These are phyloP conservation scores for Periphyllus acericola DNA, from an alignment of 2,888 invertebrate species.

Conservation along the genomic window DNA sequence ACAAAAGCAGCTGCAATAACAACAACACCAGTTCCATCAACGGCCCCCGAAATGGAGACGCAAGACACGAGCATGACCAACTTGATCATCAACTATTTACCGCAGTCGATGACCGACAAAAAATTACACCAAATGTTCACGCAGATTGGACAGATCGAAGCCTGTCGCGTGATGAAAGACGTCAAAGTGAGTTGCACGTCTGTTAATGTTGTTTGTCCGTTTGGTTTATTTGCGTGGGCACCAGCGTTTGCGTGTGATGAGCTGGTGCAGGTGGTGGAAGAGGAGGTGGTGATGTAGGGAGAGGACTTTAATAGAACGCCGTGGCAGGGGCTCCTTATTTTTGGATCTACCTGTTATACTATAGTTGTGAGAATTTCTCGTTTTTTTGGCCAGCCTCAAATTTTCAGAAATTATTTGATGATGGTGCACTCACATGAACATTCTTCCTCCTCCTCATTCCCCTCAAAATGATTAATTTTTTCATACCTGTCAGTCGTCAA, in stretches of 20 bases:
- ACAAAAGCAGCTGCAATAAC: background rate
- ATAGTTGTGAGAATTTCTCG: too few species aligned
- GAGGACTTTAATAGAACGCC: background rate
- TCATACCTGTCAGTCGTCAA: too few species aligned
- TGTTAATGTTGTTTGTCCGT: background rate
- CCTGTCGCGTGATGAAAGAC: slow-evolving; percentile 91
- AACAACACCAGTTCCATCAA: background rate
- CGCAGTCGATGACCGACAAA: slow-evolving; percentile 91
- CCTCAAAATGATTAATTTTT: too few species aligned
- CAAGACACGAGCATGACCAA: slow-evolving; percentile 72
- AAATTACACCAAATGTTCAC: slow-evolving; percentile 90
- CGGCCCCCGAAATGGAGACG: slow-evolving; percentile 46
- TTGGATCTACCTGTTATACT: background rate
- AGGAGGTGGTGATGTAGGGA: background rate
- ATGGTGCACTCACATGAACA: too few species aligned
- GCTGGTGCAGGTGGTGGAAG: background rate
- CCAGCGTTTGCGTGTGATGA: background rate
- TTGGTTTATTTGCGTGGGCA: background rate
- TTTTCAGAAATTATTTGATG: too few species aligned
- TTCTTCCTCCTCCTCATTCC: too few species aligned
- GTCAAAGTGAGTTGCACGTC: slow-evolving; percentile 73
- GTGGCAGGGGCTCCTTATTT: background rate
- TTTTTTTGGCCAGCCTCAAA: too few species aligned
- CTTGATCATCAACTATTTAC: slow-evolving; percentile 94
- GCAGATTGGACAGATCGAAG: slow-evolving; percentile 87